Conservation (phyloP, 2,113 vertebrate genomes). For the Suncus etruscus region DNA sequence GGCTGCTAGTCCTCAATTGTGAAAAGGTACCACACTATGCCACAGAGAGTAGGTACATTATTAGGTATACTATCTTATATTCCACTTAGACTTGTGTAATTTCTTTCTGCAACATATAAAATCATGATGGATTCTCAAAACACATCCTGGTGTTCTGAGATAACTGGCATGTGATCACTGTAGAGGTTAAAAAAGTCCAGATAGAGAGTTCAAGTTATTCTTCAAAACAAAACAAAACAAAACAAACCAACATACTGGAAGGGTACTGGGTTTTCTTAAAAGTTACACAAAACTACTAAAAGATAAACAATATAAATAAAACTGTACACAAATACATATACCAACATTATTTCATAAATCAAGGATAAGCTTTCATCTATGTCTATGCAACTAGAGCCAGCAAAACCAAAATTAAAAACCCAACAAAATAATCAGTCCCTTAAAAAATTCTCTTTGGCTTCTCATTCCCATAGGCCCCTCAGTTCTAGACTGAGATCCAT, state of each 20-base stretch:
- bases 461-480: neutral
- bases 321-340: neutral
- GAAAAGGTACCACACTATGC: neutral
- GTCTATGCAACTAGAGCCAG: neutral
- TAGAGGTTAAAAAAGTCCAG: neutral
- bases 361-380: constrained; percentile 30
- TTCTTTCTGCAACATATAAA: neutral
- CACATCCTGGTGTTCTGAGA: neutral
- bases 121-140: neutral
- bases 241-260: neutral
- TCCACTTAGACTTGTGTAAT: neutral
- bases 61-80: no score
- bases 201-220: neutral
- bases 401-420: constrained; percentile 2
- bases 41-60: neutral
- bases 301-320: neutral
- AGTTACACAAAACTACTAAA: constrained; percentile 7
- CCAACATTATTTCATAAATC: neutral
- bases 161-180: neutral
- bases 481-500: neutral
- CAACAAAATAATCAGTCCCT: neutral
- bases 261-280: neutral
- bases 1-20: neutral
- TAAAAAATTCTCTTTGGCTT: neutral
- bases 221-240: neutral